A percentile compares a stretch with the other conserved stretches of the same genome.
phyloP scores from a whole-genome alignment of 2,797 vertebrate genomes.

The Valencia hispanica region DNA sequence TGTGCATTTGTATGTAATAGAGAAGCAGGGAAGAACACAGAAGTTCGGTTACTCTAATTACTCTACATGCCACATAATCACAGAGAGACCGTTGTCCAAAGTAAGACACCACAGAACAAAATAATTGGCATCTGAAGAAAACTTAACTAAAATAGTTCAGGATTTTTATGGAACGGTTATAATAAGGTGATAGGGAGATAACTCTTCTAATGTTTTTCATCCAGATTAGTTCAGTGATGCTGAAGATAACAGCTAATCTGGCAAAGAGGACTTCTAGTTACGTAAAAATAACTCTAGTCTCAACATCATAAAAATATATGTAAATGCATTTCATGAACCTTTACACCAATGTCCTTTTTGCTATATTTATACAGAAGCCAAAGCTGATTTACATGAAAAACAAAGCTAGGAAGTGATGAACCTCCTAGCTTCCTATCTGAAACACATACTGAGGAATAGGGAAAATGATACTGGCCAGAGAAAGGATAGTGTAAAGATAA shows the following conservation, averaged over 20 bases:
- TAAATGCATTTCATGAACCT: not conserved
- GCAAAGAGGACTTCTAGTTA: not conserved
- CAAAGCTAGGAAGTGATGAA: not conserved
- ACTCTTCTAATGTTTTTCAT: not conserved
- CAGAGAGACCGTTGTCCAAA: not conserved
- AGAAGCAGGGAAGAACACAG: not conserved
- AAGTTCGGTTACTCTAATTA: not conserved
- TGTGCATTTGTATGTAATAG: not conserved
- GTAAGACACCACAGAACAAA: not conserved
- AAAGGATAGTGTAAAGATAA: not conserved
- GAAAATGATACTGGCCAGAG: not conserved
- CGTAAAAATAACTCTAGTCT: too few relatives aligned
- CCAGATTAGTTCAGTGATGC: not conserved
- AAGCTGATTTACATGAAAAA: not conserved
- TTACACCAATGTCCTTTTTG: not conserved
- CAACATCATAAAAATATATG: not conserved
- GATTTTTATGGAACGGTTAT: not conserved
- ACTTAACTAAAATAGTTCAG: not conserved
- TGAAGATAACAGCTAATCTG: not conserved
- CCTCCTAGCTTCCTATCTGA: not conserved
- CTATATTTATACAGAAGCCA: not conserved
- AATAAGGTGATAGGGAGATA: not conserved
- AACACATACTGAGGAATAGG: not conserved
- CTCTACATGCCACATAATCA: not conserved
- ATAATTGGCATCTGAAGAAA: not conserved